Evolutionary conservation across 2,888 invertebrate genomes (phyloP), one percentile per base, ranked within the genome.

Genomic region (Cantharis lateralis): DNA sequence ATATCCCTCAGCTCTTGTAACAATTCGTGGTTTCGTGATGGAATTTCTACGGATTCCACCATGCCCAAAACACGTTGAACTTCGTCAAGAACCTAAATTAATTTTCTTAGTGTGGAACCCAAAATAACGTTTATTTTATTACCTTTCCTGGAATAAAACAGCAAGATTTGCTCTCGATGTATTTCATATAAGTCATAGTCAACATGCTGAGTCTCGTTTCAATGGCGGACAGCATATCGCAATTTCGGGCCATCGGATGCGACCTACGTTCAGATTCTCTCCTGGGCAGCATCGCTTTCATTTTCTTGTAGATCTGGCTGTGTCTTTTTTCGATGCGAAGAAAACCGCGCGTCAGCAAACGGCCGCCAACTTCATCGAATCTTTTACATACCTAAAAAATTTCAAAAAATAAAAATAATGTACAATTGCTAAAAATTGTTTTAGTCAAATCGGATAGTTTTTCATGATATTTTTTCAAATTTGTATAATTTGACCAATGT

Each of bases 121-220:
- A 32, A 15, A 15, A 18, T 18, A 16, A 48, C 13, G 13, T 1
- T 15, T 61, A n/a, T 18, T 48, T 63, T 28, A 18, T 88, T 85
- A 97, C 96, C 91, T 95, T 96, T 75, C 98, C 98, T 0, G 98
- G 97, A 84, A 98, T 97, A 85, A 98, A 98, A 86, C 97, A 97
- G 85, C 97, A 96, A 16, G 95, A 88, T 76, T 94, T 93, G 61
- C 92, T 90, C 81, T 97, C 96, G 28, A 97, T 95, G 85, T 95
- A 96, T 88, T 96, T 97, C 76, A 93, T 92, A 85, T 95, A 98
- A 0, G 97, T 97, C 96, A 98, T 97, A 62, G 95, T 94, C 13
- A 98, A 91, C 93, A 98, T 95, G 0, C 96, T 96, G 71, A 98
- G 92, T 20, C 98, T 91, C 0, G 97, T 97, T 88, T 98, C 98